Evolutionary conservation across 2,888 invertebrate species (phyloP).

Genomic region (Lasiommata megera): DNA sequence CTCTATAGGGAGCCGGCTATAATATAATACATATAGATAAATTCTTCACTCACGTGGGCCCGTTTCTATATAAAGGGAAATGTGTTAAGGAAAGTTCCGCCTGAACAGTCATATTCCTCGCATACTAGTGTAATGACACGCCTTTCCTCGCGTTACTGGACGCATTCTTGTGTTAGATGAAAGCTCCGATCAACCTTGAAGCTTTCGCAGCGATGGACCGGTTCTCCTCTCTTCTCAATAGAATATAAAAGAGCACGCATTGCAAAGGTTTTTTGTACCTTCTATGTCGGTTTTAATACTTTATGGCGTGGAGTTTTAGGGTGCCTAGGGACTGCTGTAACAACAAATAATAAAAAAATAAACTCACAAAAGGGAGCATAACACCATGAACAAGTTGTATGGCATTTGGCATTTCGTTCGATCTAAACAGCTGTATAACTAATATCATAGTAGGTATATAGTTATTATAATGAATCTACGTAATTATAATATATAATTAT

Average conservation of each 20-base stretch:
- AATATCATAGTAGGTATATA: too few relatives aligned
- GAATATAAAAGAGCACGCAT: slow-evolving; percentile 34
- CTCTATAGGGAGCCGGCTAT: too few relatives aligned
- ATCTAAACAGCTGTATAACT: too few relatives aligned
- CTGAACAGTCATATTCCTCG: slow-evolving; percentile 14
- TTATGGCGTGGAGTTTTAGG: too few relatives aligned
- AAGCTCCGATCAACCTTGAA: slow-evolving; percentile 40
- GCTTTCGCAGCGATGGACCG: slow-evolving; percentile 42
- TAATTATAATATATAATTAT: too few relatives aligned
- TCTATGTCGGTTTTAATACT: slow-evolving; percentile 2
- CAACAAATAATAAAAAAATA: too few relatives aligned
- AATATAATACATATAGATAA: too few relatives aligned
- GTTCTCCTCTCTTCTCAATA: slow-evolving; percentile 39
- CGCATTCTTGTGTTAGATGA: slow-evolving; percentile 37
- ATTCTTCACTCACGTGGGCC: background rate
- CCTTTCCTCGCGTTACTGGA: slow-evolving; percentile 23
- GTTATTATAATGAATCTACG: too few relatives aligned
- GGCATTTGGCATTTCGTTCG: too few relatives aligned
- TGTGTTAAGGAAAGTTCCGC: slow-evolving; percentile 18
- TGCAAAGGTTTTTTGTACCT: slow-evolving; percentile 21
- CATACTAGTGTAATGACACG: slow-evolving; percentile 18
- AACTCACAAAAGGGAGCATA: too few relatives aligned
- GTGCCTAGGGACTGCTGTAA: too few relatives aligned
- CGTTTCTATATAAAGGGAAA: slow-evolving; percentile 11
- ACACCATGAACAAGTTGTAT: too few relatives aligned